Evolutionary conservation across 2,797 vertebrate species (phyloP), one percentile per base, ranked within the genome.

Genomic region (Buceros bicornis): DNA sequence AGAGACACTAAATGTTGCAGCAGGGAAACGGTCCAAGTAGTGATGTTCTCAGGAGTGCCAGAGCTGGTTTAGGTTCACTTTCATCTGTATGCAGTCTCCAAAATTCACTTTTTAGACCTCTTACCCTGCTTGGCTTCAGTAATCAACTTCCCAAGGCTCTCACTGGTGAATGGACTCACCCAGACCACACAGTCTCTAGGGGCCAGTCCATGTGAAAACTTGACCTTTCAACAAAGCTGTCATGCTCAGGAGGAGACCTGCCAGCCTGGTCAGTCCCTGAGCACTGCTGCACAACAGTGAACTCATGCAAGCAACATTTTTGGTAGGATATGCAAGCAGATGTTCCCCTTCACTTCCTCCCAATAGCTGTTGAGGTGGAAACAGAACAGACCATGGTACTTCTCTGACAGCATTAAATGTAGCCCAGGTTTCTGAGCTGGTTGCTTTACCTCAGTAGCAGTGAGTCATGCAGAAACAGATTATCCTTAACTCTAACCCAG

Each of bases 1-100:
- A 96, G 94, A 94, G 82, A 92, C 93, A 89, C 8, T 65, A 51
- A 86, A 86, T 11, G 5, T 26, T 87, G 51, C 28, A 51, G 57
- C 28, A 83, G 57, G 72, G 65, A 93, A 80, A 22, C 4, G 1
- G 65, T 88, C 92, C 89, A 92, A 91, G 31, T 7, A 5, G 1
- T 42, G 33, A 31, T 40, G 61, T 65, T 89, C 50, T 93, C 87
- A 83, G 76, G 69, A 93, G 54, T 16, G 43, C 51, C 40, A 47
- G 31, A 72, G 50, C 24, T 83, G 35, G 5, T 91, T 79, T 87
- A 72, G 20, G 29, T 64, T 92, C 29, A 8, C 25, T 29, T 48
- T 74, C 42, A 76, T 76, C 43, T 66, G 20, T 40, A 79, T 2
- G 3, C 24, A 65, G 19, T 25, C 43, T 40, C 19, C 25, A 72